Conservation (phyloP, 30 jellyfish, hydroid and myxozoan species). For the Sanderia malayensis region DNA sequence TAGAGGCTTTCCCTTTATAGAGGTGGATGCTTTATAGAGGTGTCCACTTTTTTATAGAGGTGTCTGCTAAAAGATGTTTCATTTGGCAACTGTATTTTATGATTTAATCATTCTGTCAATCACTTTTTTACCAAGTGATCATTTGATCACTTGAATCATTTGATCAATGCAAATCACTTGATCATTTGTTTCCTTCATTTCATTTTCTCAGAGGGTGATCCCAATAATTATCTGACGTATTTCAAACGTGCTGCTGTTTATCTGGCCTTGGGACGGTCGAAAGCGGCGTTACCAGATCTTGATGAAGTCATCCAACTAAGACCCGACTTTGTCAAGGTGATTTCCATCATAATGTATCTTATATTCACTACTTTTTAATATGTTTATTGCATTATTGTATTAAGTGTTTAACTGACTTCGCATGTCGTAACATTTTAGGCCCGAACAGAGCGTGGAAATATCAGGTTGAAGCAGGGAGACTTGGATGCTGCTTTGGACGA, state of each 20-base stretch:
- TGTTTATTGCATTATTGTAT: too few species aligned
- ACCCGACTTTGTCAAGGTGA: slow-evolving; percentile 87
- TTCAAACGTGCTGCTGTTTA: slow-evolving; percentile 97
- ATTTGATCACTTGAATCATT: too few species aligned
- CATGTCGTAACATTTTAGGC: slow-evolving; percentile 43
- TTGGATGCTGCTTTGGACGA: slow-evolving; percentile 72
- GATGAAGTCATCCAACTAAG: slow-evolving; percentile 65
- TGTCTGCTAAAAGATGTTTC: not conserved
- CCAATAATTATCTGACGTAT: slow-evolving; percentile 79
- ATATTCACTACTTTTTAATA: too few species aligned
- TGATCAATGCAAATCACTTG: too few species aligned
- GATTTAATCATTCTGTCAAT: not conserved
- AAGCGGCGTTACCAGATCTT: slow-evolving; percentile 92
- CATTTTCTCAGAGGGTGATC: slow-evolving; percentile 83
- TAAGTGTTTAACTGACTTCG: too few species aligned
- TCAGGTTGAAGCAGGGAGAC: slow-evolving; percentile 81
- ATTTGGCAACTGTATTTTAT: not conserved
- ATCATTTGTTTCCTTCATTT: too few species aligned
- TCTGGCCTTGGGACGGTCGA: slow-evolving; percentile 93
- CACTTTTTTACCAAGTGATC: not conserved
- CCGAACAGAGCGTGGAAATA: slow-evolving; percentile 83
- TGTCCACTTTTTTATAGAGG: not conserved
- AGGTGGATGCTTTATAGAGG: not conserved
- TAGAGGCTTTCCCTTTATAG: too few species aligned
- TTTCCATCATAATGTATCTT: not conserved